Percentiles rank a stretch among this genome's conserved stretches.
Conservation (phyloP, 1,140 invertebrate genomes). For the Ridgeia piscesae region DNA sequence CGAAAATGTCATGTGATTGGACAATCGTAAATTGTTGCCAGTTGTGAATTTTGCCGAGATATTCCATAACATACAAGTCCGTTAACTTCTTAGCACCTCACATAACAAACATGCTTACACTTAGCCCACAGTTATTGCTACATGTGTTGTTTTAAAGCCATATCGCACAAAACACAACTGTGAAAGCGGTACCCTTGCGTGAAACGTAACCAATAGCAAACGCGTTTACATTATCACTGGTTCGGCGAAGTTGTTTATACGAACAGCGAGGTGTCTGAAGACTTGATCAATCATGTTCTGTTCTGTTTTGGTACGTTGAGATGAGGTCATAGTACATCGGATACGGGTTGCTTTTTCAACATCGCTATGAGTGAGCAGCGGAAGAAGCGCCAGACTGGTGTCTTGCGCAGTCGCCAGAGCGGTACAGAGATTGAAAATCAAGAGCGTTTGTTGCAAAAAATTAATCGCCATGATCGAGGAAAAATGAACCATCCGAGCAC, state of each 20-base stretch:
- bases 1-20: not conserved
- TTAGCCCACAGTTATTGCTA: not conserved
- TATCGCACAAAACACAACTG: not conserved
- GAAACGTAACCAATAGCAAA: not conserved
- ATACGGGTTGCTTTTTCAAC: not conserved
- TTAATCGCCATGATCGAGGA: conserved; percentile 30
- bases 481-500: conserved; percentile 29
- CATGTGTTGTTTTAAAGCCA: not conserved
- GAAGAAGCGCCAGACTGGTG: conserved; percentile 39
- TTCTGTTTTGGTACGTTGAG: not conserved
- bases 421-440: conserved; percentile 32
- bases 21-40: not conserved
- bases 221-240: not conserved
- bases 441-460: conserved; percentile 26
- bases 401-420: conserved; percentile 39
- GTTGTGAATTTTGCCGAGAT: not conserved
- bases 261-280: not conserved
- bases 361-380: conserved; percentile 43
- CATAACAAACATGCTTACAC: not conserved
- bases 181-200: not conserved
- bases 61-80: not conserved
- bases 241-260: not conserved
- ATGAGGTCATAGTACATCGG: not conserved
- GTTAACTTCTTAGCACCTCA: not conserved
- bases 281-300: not conserved